Evolutionary conservation across 1,140 invertebrate species (phyloP).

Genomic region (Drosophila ficusphila): DNA sequence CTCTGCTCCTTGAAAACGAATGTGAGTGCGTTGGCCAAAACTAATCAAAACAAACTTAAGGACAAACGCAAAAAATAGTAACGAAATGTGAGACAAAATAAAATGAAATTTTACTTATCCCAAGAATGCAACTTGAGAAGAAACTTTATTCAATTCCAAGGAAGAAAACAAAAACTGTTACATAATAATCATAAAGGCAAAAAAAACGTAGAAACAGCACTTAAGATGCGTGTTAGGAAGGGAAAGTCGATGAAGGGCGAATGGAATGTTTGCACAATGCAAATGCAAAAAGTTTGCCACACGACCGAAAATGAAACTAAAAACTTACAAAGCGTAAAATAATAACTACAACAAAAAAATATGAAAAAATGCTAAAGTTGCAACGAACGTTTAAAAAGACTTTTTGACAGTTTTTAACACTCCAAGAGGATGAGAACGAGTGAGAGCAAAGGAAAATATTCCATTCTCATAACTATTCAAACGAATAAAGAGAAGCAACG

Average conservation of each 20-base stretch:
- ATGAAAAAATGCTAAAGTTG: conserved; percentile 24
- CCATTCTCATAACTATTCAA: conserved; percentile 21
- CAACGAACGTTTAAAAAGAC: conserved; percentile 58
- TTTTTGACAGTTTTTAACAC: conserved; percentile 68
- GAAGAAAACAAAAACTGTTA: conserved; percentile 41
- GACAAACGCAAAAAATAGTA: conserved; percentile 38
- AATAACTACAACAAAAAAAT: conserved; percentile 50
- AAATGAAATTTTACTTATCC: conserved; percentile 34
- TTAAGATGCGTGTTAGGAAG: conserved; percentile 58
- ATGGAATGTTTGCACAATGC: conserved; percentile 32
- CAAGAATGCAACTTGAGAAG: conserved; percentile 28
- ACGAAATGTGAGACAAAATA: conserved; percentile 27
- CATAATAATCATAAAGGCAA: conserved; percentile 66
- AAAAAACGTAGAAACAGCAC: conserved; percentile 61
- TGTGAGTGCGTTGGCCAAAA: conserved; percentile 35
- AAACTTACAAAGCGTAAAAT: conserved; percentile 56
- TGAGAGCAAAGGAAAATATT: conserved; percentile 1
- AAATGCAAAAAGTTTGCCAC: conserved; percentile 74
- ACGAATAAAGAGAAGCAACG: not conserved
- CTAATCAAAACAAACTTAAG: conserved; percentile 75
- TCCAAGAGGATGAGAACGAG: not conserved
- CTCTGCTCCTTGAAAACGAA: conserved; percentile 2
- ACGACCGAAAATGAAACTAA: conserved; percentile 36
- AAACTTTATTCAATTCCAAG: conserved; percentile 74
- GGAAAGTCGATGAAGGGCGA: conserved; percentile 3